Conservation (phyloP, 2,797 vertebrate species). For the Sardinella longiceps region DNA sequence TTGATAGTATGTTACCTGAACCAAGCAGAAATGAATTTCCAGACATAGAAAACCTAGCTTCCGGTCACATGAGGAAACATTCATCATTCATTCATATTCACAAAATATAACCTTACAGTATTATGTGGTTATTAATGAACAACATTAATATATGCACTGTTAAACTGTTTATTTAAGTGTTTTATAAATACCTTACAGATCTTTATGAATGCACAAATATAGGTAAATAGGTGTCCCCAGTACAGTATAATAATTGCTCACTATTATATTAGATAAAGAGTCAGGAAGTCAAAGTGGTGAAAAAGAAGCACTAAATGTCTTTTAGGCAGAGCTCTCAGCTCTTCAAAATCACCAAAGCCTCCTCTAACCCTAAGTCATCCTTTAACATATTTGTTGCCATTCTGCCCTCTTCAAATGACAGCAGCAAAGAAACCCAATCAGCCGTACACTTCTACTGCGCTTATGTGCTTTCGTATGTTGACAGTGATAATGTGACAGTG, state of each 20-base stretch:
- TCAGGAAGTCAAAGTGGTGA: background rate
- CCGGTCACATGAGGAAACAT: background rate
- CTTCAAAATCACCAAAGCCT: constrained; percentile 44
- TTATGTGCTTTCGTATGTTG: constrained; percentile 48
- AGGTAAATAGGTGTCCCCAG: background rate
- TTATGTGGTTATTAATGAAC: background rate
- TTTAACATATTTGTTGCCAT: constrained; percentile 55
- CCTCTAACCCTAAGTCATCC: constrained; percentile 47
- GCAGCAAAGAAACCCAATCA: constrained; percentile 59
- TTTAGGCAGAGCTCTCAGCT: constrained; percentile 49
- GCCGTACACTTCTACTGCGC: constrained; percentile 37
- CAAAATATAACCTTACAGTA: background rate
- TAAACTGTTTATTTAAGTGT: background rate
- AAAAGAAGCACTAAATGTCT: constrained; percentile 41
- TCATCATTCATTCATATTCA: background rate
- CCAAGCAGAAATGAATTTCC: background rate
- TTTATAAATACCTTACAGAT: background rate
- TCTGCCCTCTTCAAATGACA: constrained; percentile 49
- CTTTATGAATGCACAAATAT: background rate
- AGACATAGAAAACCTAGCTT: background rate
- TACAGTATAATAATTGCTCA: background rate
- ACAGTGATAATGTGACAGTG: constrained; percentile 5
- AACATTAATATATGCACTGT: background rate
- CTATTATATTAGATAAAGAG: background rate
- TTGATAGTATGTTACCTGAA: background rate